Conservation (phyloP, 2,797 vertebrate genomes). For the Euthynnus affinis region DNA sequence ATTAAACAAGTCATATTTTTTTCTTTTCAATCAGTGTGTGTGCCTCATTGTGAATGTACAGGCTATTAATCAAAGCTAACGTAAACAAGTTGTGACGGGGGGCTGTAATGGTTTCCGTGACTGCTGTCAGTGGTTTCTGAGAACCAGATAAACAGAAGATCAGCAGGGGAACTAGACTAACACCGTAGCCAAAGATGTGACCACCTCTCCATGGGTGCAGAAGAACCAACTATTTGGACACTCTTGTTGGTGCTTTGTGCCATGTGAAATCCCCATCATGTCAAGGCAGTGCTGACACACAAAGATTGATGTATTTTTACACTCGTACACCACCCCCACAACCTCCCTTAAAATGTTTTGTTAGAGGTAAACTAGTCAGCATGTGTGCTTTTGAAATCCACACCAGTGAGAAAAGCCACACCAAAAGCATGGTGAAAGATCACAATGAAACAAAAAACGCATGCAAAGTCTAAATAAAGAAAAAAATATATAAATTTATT, state of each 20-base stretch:
- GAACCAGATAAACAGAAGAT: constrained; percentile 65
- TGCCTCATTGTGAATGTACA: constrained; percentile 45
- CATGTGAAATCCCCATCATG: constrained; percentile 59
- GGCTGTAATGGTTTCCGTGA: constrained; percentile 43
- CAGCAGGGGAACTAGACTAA: constrained; percentile 52
- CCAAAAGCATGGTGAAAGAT: constrained; percentile 66
- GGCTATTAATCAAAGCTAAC: constrained; percentile 71
- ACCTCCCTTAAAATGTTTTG: constrained; percentile 61
- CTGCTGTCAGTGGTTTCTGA: constrained; percentile 56
- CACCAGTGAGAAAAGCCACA: constrained; percentile 77
- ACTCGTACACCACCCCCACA: constrained; percentile 23
- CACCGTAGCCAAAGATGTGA: constrained; percentile 28
- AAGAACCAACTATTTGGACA: constrained; percentile 10
- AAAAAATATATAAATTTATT: constrained; percentile 50
- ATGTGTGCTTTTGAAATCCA: constrained; percentile 79
- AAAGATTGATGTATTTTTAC: constrained; percentile 71
- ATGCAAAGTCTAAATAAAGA: constrained; percentile 67
- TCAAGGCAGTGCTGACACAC: constrained; percentile 61
- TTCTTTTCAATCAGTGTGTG: constrained; percentile 43
- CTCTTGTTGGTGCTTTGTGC: constrained; percentile 26
- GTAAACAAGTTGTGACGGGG: constrained; percentile 62
- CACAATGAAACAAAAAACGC: constrained; percentile 56
- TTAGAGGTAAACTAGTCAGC: constrained; percentile 72
- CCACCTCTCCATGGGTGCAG: constrained; percentile 27
- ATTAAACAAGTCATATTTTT: constrained; percentile 52